Percentiles rank a stretch among this genome's conserved stretches.
These are phyloP conservation scores for Porphyrio hochstetteri DNA, from an alignment of 2,113 vertebrate species.

Conservation along the genomic window DNA sequence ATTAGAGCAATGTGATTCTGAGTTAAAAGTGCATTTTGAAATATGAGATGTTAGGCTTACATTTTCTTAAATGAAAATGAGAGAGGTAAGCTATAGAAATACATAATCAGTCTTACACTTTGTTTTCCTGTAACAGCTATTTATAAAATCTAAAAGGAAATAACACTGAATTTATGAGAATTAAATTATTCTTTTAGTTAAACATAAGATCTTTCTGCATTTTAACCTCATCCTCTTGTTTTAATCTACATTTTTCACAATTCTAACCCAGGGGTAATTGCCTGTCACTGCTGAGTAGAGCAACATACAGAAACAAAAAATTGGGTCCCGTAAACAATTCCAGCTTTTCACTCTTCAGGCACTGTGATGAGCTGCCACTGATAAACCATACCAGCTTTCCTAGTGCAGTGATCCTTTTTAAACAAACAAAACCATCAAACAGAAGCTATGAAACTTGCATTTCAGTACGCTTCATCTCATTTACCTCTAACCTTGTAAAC, in stretches of 20 bases:
- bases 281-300: not conserved
- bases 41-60: not conserved
- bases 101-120: not conserved
- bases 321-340: not conserved
- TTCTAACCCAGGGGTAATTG: not conserved
- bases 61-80: not conserved
- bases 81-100: not conserved
- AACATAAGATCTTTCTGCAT: not conserved
- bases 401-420: not conserved
- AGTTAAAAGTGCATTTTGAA: not conserved
- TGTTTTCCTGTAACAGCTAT: not conserved
- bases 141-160: not conserved
- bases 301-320: not conserved
- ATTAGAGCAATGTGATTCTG: not conserved
- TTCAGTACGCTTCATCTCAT: not conserved
- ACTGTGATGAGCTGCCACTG: not conserved
- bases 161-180: not conserved
- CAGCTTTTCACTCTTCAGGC: not conserved
- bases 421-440: not conserved
- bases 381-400: not conserved
- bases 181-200: not conserved
- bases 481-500: not conserved
- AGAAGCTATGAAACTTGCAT: not conserved
- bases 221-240: slow-evolving; percentile 8
- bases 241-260: not conserved